Percentiles rank a stretch among this genome's conserved stretches.
These are phyloP conservation scores for Hypsopygia costalis DNA, from an alignment of 2,888 invertebrate species.

Conservation along the genomic window DNA sequence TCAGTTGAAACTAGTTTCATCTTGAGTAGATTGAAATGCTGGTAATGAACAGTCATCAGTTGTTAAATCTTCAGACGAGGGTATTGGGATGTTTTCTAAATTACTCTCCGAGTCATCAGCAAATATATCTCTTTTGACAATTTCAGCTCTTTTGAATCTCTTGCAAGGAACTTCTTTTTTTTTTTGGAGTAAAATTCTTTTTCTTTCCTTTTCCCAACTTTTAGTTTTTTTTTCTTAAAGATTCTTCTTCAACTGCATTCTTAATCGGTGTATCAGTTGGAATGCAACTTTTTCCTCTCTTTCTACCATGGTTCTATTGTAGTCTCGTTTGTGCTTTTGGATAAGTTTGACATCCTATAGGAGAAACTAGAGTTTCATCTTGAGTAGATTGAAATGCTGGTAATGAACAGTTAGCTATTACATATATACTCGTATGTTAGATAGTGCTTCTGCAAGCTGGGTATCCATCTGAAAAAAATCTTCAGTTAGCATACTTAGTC, in stretches of 20 bases:
- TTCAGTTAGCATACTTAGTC: constrained; percentile 12
- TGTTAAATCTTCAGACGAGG: constrained; percentile 13
- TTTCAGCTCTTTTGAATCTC: constrained; percentile 6
- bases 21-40: constrained; percentile 1
- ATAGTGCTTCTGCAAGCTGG: constrained; percentile 6
- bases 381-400: constrained; percentile 1
- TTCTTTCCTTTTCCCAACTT: constrained; percentile 1
- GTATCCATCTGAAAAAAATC: too few species aligned
- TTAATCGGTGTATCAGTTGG: not conserved
- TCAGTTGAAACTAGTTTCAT: constrained; percentile 8
- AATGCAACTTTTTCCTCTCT: not conserved
- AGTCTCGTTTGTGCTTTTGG: constrained; percentile 9
- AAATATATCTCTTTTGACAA: constrained; percentile 10
- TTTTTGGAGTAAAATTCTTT: constrained; percentile 2
- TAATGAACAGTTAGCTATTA: constrained; percentile 3
- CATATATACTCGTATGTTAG: not conserved
- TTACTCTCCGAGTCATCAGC: constrained; percentile 12
- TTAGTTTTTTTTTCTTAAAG: not conserved
- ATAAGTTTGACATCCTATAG: constrained; percentile 7
- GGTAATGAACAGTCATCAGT: constrained; percentile 5
- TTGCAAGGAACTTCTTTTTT: constrained; percentile 3
- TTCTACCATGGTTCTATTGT: constrained; percentile 3
- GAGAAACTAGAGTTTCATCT: constrained; percentile 4
- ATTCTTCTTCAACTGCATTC: not conserved
- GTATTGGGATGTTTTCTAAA: constrained; percentile 15